A percentile compares a stretch with the other conserved stretches of the same genome.
Conservation (phyloP, 2,113 vertebrate species). For the Choloepus hoffmanni region DNA sequence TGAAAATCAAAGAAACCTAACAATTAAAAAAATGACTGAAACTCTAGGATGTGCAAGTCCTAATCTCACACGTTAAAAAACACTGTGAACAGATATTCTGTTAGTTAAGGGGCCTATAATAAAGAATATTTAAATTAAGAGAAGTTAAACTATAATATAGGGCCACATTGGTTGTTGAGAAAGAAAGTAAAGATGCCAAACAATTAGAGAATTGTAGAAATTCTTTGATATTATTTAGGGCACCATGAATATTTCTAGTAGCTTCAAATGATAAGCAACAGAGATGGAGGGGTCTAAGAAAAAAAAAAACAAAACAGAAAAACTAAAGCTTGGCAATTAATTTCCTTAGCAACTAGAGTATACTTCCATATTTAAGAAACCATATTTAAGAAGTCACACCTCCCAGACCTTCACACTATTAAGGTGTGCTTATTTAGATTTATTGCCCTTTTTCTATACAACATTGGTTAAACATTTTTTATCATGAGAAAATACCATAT, state of each 20-base stretch:
- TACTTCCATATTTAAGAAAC: neutral
- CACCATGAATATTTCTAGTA: neutral
- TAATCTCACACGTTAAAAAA: neutral
- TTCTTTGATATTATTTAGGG: neutral
- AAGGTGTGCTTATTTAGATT: neutral
- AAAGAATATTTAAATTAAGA: neutral
- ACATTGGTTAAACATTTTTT: neutral
- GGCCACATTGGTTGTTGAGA: neutral
- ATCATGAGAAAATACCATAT: neutral
- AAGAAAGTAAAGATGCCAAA: neutral
- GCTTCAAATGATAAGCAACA: neutral
- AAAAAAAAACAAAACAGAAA: neutral
- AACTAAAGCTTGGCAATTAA: neutral
- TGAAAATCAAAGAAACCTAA: neutral
- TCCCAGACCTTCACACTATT: neutral
- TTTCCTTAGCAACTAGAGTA: neutral
- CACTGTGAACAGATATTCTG: neutral
- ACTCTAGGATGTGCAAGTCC: neutral
- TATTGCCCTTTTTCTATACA: neutral
- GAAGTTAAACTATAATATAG: neutral
- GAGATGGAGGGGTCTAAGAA: neutral
- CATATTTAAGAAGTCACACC: neutral
- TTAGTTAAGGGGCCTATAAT: neutral
- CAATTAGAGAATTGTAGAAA: neutral
- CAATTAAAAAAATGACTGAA: slow-evolving; percentile 8